Base-by-base conservation (phyloP, 2,113 vertebrate genomes). In the Odontesthes bonariensis region DNA sequence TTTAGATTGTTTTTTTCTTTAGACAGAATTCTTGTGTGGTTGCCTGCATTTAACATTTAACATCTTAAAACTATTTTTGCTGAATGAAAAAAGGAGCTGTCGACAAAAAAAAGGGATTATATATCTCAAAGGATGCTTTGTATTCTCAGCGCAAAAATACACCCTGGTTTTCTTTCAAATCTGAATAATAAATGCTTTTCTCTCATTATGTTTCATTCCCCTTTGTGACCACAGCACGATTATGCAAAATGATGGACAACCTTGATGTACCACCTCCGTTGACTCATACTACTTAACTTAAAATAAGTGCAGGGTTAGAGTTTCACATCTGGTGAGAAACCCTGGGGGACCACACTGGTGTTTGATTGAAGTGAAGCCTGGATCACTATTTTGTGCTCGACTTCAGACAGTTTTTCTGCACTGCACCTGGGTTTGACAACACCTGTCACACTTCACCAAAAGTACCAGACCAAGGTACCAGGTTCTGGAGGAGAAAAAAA, bases 361-460 rank as follows among this genome's bases (percentile, higher is more conserved):
- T 77, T 55, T 81, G 79, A 86, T 27, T 86, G 79, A 84, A 84
- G 66, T 78, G 68, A 67, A 73, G 69, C 66, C 59, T 19, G 23
- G 74, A 85, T 64, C 69, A 51, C 65, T 38, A 17, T 75, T 77
- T 27, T 60, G 73, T 68, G 73, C 60, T 60, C 56, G 69, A 85
- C 54, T 47, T 22, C 47, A 76, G 60, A 69, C 69, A 66, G 69
- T 73, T 76, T 79, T 68, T 70, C 75, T 82, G 49, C 61, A 57
- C 64, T n/a, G 75, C 74, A 85, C 56, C 72, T 84, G 69, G 82
- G 75, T 77, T 78, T 88, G 79, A 87, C 71, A 79, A 77, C 69
- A 86, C 77, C 81, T 75, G 85, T 84, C 82, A 90, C 77, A 81
- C 60, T 77, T 74, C 73, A 77, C 20, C 67, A 62, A 63, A 82